Base-by-base conservation (phyloP, 2,797 vertebrate species). In the Spinus olivaceus region DNA sequence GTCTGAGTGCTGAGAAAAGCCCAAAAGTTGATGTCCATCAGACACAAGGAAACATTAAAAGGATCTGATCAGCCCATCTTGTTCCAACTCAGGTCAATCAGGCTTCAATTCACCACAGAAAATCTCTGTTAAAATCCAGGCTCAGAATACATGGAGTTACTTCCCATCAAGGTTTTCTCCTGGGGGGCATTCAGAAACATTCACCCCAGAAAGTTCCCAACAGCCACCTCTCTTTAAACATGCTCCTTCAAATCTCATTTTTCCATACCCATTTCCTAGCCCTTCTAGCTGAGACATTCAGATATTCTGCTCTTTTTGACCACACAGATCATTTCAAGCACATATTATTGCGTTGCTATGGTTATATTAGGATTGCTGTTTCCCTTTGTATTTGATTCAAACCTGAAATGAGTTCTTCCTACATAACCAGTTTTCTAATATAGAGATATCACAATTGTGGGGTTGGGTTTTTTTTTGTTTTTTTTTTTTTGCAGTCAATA, bases 321-420 rank as follows among this genome's bases (percentile, higher is more conserved):
- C 91, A 89, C 74, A 57, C 22, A 16, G 76, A 94, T 87, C 37
- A 82, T 87, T 93, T 92, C 67, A 70, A 94, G 60, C 81, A 74
- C 71, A 30, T 51, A 35, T 49, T 73, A 77, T 23, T 74, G 67
- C 8, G 69, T 95, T 93, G 87, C 92, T 67, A 93, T 95, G 95
- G 92, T 96, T 96, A 94, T 93, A 66, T 61, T 77, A 91, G 84
- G 35, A 51, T 57, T 60, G 81, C 74, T 57, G 57, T 73, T 92
- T 79, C 66, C 84, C 74, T 96, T 88, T 89, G 64, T 80, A 21
- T 91, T 87, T 82, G 53, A 30, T 57, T 89, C 89, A 92, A 80
- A 73, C 49, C 37, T 8, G 3, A 59, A 88, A 17, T 64, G 81
- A 64, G 47, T 93, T 94, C 74, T 93, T 90, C 61, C 30, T 59